Conservation (phyloP, 1,140 invertebrate species). For the Rhagoletis zephyria region DNA sequence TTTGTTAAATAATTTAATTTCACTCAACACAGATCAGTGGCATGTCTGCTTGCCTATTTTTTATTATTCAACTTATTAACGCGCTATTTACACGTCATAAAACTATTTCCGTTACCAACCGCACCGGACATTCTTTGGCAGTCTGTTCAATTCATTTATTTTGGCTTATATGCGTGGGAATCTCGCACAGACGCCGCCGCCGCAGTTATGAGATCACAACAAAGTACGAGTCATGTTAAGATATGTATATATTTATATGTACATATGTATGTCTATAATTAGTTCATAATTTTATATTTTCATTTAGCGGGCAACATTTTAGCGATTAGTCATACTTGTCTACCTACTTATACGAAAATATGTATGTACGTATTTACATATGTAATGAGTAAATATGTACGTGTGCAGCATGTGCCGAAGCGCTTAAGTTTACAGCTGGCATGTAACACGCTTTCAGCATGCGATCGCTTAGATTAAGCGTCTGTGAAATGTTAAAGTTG, state of each 20-base stretch:
- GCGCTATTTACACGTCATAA: background rate
- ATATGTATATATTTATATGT: background rate
- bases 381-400: too few species aligned
- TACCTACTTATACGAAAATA: too few species aligned
- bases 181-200: background rate
- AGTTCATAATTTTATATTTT: background rate
- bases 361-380: too few species aligned
- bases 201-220: background rate
- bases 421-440: too few species aligned
- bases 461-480: background rate
- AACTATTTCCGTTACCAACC: background rate
- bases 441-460: background rate
- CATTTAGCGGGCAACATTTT: background rate
- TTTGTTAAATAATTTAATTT: too few species aligned
- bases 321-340: background rate
- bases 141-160: background rate
- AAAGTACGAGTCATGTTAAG: too few species aligned
- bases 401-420: background rate
- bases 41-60: too few species aligned
- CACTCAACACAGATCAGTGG: too few species aligned
- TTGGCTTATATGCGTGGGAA: constrained; percentile 12
- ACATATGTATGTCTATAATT: background rate
- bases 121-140: background rate
- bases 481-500: background rate
- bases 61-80: background rate